Base-by-base conservation (phyloP, 2,888 invertebrate species). In the Dryobota labecula region DNA sequence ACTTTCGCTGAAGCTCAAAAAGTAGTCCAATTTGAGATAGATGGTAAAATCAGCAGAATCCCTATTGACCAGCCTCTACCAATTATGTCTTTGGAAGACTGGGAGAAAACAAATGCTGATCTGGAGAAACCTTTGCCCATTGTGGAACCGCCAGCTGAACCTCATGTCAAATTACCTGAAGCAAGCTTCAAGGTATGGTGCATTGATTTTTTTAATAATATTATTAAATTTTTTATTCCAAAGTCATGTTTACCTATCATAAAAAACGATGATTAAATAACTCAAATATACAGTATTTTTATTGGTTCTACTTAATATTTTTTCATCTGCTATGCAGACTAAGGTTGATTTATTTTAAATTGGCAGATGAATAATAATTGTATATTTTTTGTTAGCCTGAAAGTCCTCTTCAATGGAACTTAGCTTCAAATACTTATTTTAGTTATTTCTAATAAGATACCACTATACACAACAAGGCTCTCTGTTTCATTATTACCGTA, bases 11-110 rank as follows among this genome's bases (percentile, higher is more conserved):
- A 98, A 89, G 97, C 98, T 4, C 98, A 98, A 90, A 97, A 98
- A 94, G 97, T 98, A 81, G 98, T 99, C 0, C 98, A 98, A 90
- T 98, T 98, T 88, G 98, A 98, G 89, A 96, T 98, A n/a, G 98
- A 98, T 91, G 98, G 98, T 0, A 97, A 97, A 91, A 97, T 97
- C 70, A 97, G 97, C 71, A 96, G 98, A 78, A 94, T 97, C 72
- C 95, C 96, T 0, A 96, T 97, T 53, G 96, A 97, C 73, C 98
- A 98, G 76, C 96, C 97, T 2, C 89, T 98, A 80, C 97, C 97
- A 2, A 95, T 98, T 4, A 97, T 97, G 77, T 97, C 98, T 0
- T 96, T 97, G 72, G 97, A 98, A 33, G 97, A 98, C 63, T 97
- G 94, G 96, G 95, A 94, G 88, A 96, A 92, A 85, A 95, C 92